Base-by-base conservation (phyloP, 2,113 vertebrate species). In the Nesoenas mayeri region DNA sequence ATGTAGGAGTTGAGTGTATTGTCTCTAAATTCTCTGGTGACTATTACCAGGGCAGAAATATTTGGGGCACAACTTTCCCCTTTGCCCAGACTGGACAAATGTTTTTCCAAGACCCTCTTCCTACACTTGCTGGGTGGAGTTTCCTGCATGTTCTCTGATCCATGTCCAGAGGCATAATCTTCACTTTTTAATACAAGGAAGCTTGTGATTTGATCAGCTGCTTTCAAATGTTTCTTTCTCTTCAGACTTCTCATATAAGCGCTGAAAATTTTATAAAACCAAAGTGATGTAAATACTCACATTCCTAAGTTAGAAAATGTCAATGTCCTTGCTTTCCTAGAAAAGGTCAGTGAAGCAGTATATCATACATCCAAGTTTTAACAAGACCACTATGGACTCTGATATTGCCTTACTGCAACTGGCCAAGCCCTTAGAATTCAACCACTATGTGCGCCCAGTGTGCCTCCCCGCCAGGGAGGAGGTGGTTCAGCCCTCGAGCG, bases 391-490 rank as follows among this genome's bases (percentile, higher is more conserved):
- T 9, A 57, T 79, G 85, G 94, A 97, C 60, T 91, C 73, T 11
- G 94, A 97, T 34, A 88, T 96, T 11, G 96, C 97, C 36, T 56
- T 97, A 32, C 31, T 96, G 53, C 92, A 91, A 32, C 78, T 97
- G 50, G 56, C 38, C 0, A 26, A 93, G 79, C 90, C 71, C 6
- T 85, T 96, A 32, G 72, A 91, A 69, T 93, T 96, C 84, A 96
- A 89, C 79, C 36, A n/a, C 28, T 95, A 82, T 0, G 64, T 96
- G 51, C 57, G 32, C 40, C 95, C 96, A 0, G 83, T 91, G 74
- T 96, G 94, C 44, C 94, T 98, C 20, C 96, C 98, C 25, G 57
- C 79, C 5, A 6, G 40, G 71, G 71, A 91, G 15, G 79, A 93
- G 64, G 89, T 12, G 9, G 20, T 79, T 32, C 89, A 96, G 34